A percentile compares a stretch with the other conserved stretches of the same genome.
Evolutionary conservation across 2,888 invertebrate species (phyloP).

Genomic region (Drosophila austrosaltans): DNA sequence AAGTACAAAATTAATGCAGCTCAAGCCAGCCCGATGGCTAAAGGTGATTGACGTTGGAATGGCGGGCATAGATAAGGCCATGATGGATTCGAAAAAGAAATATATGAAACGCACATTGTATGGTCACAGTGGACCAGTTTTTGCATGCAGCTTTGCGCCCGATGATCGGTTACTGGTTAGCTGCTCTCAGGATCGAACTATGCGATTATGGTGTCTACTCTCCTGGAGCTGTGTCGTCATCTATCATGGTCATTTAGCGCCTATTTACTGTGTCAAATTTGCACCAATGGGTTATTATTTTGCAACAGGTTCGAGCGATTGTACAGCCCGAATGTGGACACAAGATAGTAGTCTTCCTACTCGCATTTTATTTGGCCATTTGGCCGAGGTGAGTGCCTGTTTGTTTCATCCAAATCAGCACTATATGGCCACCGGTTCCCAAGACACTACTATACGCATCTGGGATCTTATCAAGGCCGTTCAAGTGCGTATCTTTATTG

Average conservation of each 20-base stretch:
- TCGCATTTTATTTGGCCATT: conserved; percentile 52
- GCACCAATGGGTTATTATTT: conserved; percentile 63
- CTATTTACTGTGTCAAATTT: conserved; percentile 47
- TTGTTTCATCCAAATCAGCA: conserved; percentile 62
- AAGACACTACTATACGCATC: conserved; percentile 55
- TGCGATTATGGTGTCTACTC: conserved; percentile 61
- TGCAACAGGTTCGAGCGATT: conserved; percentile 54
- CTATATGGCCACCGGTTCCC: conserved; percentile 65
- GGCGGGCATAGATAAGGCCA: conserved; percentile 48
- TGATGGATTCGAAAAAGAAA: conserved; percentile 42
- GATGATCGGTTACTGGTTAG: conserved; percentile 52
- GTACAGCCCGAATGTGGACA: conserved; percentile 60
- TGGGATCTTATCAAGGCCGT: conserved; percentile 56
- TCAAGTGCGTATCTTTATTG: conserved; percentile 59
- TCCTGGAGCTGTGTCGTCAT: conserved; percentile 65
- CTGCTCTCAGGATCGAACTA: conserved; percentile 53
- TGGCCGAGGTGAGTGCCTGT: conserved; percentile 50
- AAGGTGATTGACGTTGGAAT: conserved; percentile 37
- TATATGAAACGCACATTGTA: conserved; percentile 33
- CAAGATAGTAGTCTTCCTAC: conserved; percentile 46
- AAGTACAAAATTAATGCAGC: conserved; percentile 47
- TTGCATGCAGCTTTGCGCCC: conserved; percentile 47
- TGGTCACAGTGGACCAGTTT: conserved; percentile 57
- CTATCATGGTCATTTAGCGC: conserved; percentile 53
- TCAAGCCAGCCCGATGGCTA: conserved; percentile 43